These are phyloP conservation scores for Cephalopachus bancanus DNA, from an alignment of 2,797 vertebrate genomes.

Conservation along the genomic window DNA sequence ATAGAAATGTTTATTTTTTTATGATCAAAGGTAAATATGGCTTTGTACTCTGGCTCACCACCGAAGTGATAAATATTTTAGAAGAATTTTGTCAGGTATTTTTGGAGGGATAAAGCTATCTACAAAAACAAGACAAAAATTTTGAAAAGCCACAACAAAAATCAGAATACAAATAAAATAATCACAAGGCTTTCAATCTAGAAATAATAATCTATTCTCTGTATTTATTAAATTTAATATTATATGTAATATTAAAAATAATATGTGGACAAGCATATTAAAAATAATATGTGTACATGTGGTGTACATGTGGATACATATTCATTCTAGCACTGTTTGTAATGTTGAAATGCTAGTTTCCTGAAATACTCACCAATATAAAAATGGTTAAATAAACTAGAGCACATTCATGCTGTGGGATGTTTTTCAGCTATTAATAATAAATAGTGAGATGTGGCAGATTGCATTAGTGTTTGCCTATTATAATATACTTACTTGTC, in stretches of 20 bases:
- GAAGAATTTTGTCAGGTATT: not conserved
- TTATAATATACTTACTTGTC: not conserved
- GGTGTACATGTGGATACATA: not conserved
- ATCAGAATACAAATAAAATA: not conserved
- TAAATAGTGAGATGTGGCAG: not conserved
- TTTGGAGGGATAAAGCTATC: not conserved
- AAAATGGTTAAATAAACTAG: not conserved
- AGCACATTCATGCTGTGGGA: not conserved
- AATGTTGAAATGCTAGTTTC: not conserved
- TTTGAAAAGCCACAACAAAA: not conserved
- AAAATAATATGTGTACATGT: not conserved
- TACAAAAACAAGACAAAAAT: not conserved
- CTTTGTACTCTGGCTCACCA: not conserved
- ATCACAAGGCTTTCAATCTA: not conserved
- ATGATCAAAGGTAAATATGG: not conserved
- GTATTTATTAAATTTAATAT: not conserved
- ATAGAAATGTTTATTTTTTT: not conserved
- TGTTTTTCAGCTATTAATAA: not conserved
- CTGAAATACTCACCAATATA: not conserved
- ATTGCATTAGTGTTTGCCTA: not conserved
- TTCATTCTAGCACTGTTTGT: not conserved
- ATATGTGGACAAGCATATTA: not conserved
- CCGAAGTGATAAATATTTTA: not conserved
- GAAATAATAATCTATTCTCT: not conserved
- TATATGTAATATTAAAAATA: not conserved